Conservation (phyloP, 2,113 vertebrate species). For the Taurulus bubalis region DNA sequence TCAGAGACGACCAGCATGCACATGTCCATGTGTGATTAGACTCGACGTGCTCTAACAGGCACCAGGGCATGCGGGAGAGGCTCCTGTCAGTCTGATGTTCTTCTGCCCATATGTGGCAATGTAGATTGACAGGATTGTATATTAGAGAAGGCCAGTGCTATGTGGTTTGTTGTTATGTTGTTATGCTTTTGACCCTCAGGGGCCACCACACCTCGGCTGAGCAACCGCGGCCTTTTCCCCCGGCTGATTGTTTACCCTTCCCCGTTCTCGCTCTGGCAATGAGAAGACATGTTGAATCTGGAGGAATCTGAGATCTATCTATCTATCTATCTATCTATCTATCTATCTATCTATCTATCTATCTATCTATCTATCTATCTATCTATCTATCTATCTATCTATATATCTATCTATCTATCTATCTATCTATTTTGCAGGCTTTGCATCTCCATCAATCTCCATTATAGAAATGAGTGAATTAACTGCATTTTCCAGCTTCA, state of each 20-base stretch:
- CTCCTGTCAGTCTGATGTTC: slow-evolving; percentile 86
- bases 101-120: slow-evolving; percentile 74
- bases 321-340: slow-evolving; percentile 31
- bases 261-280: slow-evolving; percentile 8
- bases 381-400: slow-evolving; percentile 37
- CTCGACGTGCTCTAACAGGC: slow-evolving; percentile 75
- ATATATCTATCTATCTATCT: slow-evolving; percentile 39
- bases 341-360: slow-evolving; percentile 54
- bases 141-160: slow-evolving; percentile 56
- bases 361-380: slow-evolving; percentile 44
- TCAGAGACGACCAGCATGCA: slow-evolving; percentile 51
- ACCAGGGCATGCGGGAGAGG: slow-evolving; percentile 60
- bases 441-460: not conserved
- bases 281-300: slow-evolving; percentile 26
- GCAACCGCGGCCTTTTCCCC: slow-evolving; percentile 39
- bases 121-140: slow-evolving; percentile 76
- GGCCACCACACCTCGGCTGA: slow-evolving; percentile 43
- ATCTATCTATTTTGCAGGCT: not conserved
- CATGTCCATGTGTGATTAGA: slow-evolving; percentile 79
- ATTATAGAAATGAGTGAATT: not conserved
- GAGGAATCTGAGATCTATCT: not conserved
- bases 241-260: slow-evolving; percentile 40
- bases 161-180: slow-evolving; percentile 59
- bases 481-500: slow-evolving; percentile 12
- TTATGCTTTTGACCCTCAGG: slow-evolving; percentile 52